phyloP scores from a whole-genome alignment of 2,113 vertebrate genomes.

The Noctilio leporinus region DNA sequence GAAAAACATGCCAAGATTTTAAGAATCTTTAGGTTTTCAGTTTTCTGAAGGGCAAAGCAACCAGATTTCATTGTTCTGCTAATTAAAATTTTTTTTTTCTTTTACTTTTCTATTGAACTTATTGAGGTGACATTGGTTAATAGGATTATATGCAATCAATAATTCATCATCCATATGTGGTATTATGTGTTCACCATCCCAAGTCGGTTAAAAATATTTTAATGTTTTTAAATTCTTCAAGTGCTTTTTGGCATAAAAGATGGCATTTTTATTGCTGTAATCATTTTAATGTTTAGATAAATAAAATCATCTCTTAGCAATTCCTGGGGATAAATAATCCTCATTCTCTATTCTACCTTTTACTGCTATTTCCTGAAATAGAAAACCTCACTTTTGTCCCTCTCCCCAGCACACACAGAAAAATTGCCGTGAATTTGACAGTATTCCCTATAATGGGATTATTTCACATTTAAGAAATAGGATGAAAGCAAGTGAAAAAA shows the following conservation, averaged over 20 bases:
- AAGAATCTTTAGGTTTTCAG: slow-evolving; percentile 4
- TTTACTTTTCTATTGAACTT: neutral
- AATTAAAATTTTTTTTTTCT: neutral
- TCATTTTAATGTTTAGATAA: slow-evolving; percentile 41
- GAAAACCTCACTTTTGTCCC: neutral
- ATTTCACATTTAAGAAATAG: slow-evolving; percentile 16
- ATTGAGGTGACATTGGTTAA: neutral
- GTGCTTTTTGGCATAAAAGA: slow-evolving; percentile 21
- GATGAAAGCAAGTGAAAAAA: slow-evolving; percentile 22
- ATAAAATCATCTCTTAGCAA: slow-evolving; percentile 3
- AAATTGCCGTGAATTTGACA: slow-evolving; percentile 13
- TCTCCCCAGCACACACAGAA: no score
- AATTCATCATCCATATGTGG: neutral
- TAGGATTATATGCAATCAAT: neutral
- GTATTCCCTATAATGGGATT: neutral
- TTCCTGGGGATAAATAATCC: neutral
- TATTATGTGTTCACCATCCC: neutral
- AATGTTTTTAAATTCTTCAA: slow-evolving; percentile 43
- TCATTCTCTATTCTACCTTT: neutral
- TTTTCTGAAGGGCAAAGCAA: slow-evolving; percentile 33
- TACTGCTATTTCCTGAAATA: slow-evolving; percentile 5
- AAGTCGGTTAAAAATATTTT: neutral
- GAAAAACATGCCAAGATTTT: neutral
- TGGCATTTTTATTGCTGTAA: neutral
- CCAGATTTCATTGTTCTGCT: neutral